These are phyloP conservation scores for Galemys pyrenaicus DNA, from an alignment of 2,113 vertebrate genomes.

Conservation along the genomic window DNA sequence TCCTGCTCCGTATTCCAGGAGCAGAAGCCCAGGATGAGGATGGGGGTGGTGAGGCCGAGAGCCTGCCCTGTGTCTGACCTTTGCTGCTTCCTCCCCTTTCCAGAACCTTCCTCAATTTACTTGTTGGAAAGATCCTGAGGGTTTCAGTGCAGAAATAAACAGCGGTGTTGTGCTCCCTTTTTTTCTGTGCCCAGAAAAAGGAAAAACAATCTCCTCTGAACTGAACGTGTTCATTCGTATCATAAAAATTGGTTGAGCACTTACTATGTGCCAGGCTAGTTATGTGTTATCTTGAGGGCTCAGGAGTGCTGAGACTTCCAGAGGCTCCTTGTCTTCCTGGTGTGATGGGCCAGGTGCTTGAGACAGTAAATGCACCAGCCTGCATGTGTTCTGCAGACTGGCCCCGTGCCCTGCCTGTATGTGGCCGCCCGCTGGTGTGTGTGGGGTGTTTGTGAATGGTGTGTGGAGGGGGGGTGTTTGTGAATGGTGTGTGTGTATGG, in stretches of 20 bases:
- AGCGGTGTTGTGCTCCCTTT: background rate
- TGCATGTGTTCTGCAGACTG: fast-evolving
- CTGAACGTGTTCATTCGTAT: background rate
- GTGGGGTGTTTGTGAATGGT: slow-evolving; percentile 21
- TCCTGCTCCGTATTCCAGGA: fast-evolving
- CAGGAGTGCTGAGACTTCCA: background rate
- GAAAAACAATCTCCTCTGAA: background rate
- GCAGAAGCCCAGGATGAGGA: background rate
- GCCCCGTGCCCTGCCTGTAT: background rate
- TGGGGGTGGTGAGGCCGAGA: background rate
- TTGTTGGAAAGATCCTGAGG: background rate
- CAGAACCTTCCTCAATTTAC: background rate
- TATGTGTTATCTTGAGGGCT: background rate
- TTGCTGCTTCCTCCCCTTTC: background rate
- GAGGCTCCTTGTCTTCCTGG: background rate
- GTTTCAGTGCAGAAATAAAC: background rate
- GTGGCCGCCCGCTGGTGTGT: too few relatives aligned
- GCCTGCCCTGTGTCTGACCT: background rate
- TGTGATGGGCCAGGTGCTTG: background rate
- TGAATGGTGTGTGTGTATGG: background rate
- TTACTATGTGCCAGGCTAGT: background rate
- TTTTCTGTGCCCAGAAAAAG: background rate
- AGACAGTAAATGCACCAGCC: background rate
- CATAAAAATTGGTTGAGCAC: background rate
- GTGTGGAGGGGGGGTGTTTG: slow-evolving; percentile 19